Base-by-base conservation (phyloP, 1,140 invertebrate species). In the Armadillidium nasatum region DNA sequence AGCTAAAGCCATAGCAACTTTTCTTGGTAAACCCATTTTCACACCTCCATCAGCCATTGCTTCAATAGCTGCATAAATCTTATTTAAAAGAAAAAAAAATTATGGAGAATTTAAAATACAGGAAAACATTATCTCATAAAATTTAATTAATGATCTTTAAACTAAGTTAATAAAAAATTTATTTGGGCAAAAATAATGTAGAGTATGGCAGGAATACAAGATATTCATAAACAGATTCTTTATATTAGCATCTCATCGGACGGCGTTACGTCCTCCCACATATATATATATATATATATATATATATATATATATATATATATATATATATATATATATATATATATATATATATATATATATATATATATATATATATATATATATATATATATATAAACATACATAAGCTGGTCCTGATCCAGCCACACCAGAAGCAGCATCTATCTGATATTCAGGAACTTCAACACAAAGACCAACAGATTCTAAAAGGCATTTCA, bases 381-480 rank as follows among this genome's bases (percentile, higher is more conserved):
- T 6, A 33, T 33, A 33, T 6, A 33, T 1, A 6, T 1, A 1
- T 33, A 6, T 33, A 23, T 9, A 13, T n/a, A 11, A 13, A 78
- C 76, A 71, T 66, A 78, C 76, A 87, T 98, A 99, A 82, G 96
- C 97, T 0, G 96, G 96, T 46, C 97, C 97, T 81, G 94, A 96
- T 13, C 95, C 95, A 84, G 93, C 95, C 0, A 99, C 84, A 0
- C 94, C 97, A 0, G 95, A 97, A 0, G 96, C 90, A 6, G 93
- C 91, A 86, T 99, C 95, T 82, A 99, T 89, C 73, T 93, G 86
- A 73, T 89, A 89, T 85, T 99, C 97, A 0, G 91, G 86, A 7
- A 97, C 91, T 83, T 94, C 89, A 81, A 96, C 93, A 83, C 93
- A 95, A 10, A 92, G 90, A 10, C 96, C 96, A 22, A 98, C 91